A percentile compares a stretch with the other conserved stretches of the same genome.
Evolutionary conservation across 2,113 vertebrate species (phyloP).

Genomic region (Lepus americanus): DNA sequence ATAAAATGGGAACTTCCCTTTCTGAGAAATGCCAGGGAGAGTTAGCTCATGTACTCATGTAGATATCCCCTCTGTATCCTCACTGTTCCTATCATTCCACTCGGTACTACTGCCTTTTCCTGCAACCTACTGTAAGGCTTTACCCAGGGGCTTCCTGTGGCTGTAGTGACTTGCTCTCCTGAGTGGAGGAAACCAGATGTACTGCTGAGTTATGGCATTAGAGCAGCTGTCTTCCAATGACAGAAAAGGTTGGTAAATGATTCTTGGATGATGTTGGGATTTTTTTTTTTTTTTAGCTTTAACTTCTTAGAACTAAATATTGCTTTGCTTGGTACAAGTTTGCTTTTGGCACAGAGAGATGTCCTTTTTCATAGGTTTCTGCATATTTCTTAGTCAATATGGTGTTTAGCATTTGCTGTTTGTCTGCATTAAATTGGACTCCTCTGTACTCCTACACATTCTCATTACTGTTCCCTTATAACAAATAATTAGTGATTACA

Average conservation of each 20-base stretch:
- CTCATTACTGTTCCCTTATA: not conserved
- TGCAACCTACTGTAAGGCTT: not conserved
- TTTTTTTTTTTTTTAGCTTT: slow-evolving; percentile 47
- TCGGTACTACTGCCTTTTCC: not conserved
- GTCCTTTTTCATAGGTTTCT: slow-evolving; percentile 3
- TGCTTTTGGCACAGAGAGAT: slow-evolving; percentile 19
- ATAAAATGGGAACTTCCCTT: not conserved
- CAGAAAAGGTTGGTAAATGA: not conserved
- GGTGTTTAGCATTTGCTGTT: slow-evolving; percentile 10
- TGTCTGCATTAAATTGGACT: not conserved
- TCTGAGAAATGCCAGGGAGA: not conserved
- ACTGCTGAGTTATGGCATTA: not conserved
- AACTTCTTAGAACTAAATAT: not conserved
- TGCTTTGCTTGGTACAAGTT: slow-evolving; percentile 1
- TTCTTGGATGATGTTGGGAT: not conserved
- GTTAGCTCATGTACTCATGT: not conserved
- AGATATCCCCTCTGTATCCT: not conserved
- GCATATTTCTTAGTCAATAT: not conserved
- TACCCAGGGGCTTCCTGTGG: not conserved
- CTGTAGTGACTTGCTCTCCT: not conserved
- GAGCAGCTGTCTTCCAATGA: not conserved
- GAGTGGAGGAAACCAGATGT: not conserved
- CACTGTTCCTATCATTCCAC: not conserved
- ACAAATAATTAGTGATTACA: not conserved
- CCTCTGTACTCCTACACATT: too few relatives aligned